Evolutionary conservation across 2,113 vertebrate species (phyloP).

Genomic region (Eptesicus fuscus): DNA sequence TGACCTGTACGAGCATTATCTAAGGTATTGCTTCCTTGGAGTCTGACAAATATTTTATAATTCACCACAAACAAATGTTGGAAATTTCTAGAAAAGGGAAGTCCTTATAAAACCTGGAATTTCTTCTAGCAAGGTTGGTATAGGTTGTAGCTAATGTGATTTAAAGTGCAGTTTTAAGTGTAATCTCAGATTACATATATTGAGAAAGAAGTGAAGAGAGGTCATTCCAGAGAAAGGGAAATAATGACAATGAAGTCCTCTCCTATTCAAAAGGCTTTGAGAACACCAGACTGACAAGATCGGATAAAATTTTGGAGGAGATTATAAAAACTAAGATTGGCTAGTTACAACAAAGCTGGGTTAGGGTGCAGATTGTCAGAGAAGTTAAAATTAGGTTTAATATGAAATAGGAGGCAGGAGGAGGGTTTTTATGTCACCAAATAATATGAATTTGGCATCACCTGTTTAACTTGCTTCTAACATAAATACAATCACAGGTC

Average conservation of each 20-base stretch:
- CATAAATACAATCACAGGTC: neutral
- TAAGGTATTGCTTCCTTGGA: neutral
- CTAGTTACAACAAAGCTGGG: neutral
- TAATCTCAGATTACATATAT: neutral
- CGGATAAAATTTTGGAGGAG: neutral
- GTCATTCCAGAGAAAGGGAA: neutral
- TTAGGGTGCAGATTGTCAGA: neutral
- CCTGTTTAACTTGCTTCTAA: neutral
- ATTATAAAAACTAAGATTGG: neutral
- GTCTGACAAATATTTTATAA: neutral
- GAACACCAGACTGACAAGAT: neutral
- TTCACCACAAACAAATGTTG: neutral
- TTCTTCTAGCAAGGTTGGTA: neutral
- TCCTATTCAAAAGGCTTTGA: neutral
- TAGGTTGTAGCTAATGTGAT: neutral
- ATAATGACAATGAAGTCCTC: neutral
- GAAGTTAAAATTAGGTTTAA: neutral
- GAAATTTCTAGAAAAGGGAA: neutral
- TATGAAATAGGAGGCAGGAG: neutral
- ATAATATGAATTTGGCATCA: neutral
- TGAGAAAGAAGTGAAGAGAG: neutral
- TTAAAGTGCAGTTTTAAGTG: neutral
- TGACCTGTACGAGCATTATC: neutral
- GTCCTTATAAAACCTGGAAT: neutral
- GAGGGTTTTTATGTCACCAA: neutral